Percentiles rank a stretch among this genome's conserved stretches.
phyloP scores from a whole-genome alignment of 2,888 invertebrate genomes.

The Anoncus sp. region DNA sequence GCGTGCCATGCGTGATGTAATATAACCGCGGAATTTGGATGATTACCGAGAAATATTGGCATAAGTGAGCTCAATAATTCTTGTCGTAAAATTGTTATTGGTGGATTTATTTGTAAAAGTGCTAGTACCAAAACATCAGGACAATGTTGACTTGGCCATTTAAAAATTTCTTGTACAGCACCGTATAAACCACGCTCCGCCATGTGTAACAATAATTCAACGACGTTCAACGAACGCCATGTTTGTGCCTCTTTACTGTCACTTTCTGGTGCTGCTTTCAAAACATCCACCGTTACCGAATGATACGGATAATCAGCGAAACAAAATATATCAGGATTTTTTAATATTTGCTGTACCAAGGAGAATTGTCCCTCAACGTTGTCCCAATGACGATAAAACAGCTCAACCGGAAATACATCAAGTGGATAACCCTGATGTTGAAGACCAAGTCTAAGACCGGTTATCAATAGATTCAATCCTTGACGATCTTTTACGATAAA shows the following conservation, averaged over 20 bases:
- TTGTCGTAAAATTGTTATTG: slow-evolving; percentile 90
- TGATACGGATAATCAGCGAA: slow-evolving; percentile 96
- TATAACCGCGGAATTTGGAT: slow-evolving; percentile 98
- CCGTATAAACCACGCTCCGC: slow-evolving; percentile 94
- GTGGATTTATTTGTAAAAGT: slow-evolving; percentile 93
- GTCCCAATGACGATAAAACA: slow-evolving; percentile 96
- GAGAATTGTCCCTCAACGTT: slow-evolving; percentile 97
- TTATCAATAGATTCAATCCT: slow-evolving; percentile 92
- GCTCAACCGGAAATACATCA: slow-evolving; percentile 93
- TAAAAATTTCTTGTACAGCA: slow-evolving; percentile 94
- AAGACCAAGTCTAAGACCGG: slow-evolving; percentile 92
- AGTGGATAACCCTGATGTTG: slow-evolving; percentile 90
- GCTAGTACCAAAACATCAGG: slow-evolving; percentile 97
- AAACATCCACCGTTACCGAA: slow-evolving; percentile 92
- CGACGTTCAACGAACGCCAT: slow-evolving; percentile 96
- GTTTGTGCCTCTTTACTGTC: slow-evolving; percentile 97
- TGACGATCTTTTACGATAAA: slow-evolving; percentile 95
- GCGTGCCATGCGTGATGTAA: slow-evolving; percentile 98
- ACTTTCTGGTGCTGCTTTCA: slow-evolving; percentile 97
- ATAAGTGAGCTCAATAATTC: slow-evolving; percentile 95
- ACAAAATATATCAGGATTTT: slow-evolving; percentile 96
- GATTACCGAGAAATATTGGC: slow-evolving; percentile 97
- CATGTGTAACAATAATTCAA: slow-evolving; percentile 94
- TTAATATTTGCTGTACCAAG: slow-evolving; percentile 93
- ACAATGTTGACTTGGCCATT: slow-evolving; percentile 96